Conservation (phyloP, 2,888 invertebrate species). For the Uloborus plumipes region DNA sequence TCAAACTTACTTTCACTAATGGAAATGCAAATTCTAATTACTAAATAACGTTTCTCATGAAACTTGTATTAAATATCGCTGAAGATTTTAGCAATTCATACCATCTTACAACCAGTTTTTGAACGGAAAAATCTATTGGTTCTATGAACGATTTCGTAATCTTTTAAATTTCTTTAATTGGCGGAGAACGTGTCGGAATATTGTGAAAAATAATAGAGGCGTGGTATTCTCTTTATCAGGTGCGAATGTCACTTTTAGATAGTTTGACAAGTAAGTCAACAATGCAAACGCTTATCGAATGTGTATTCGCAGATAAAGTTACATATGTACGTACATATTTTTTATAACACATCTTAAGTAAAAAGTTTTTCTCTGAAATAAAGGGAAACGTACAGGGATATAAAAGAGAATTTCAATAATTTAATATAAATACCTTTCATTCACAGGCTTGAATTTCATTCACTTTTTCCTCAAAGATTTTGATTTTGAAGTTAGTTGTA, state of each 20-base stretch:
- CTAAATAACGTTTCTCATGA: not conserved
- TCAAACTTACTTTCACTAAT: not conserved
- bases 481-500: no score
- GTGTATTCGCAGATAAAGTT: no score
- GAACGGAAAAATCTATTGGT: not conserved
- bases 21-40: not conserved
- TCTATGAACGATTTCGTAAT: not conserved
- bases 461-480: no score
- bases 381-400: no score
- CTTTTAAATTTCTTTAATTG: constrained; percentile 12
- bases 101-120: not conserved
- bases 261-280: constrained; percentile 48
- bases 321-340: no score
- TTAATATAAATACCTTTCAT: no score
- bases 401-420: no score
- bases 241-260: constrained; percentile 30
- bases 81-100: not conserved
- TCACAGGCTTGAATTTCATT: no score
- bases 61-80: not conserved
- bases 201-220: constrained; percentile 29
- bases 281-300: constrained; percentile 8
- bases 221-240: constrained; percentile 38
- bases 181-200: constrained; percentile 2
- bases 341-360: no score
- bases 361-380: no score